These are phyloP conservation scores for Acanthisitta chloris DNA, from an alignment of 2,113 vertebrate genomes.

Conservation along the genomic window DNA sequence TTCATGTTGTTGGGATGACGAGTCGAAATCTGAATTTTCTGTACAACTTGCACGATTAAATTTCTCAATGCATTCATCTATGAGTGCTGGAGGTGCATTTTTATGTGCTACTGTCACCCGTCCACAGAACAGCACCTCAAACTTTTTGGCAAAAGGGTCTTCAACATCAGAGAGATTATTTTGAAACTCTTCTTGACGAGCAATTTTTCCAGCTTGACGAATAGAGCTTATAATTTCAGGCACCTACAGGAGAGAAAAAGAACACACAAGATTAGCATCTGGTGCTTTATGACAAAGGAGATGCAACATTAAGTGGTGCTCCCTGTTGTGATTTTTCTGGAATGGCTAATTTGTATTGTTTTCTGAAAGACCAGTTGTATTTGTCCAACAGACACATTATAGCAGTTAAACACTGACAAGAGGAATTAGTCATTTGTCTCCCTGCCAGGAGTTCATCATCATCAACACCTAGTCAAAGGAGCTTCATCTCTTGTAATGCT, in stretches of 20 bases:
- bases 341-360: background rate
- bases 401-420: background rate
- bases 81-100: conserved; percentile 92
- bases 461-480: background rate
- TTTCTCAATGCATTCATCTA: conserved; percentile 97
- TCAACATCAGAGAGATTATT: conserved; percentile 70
- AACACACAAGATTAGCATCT: background rate
- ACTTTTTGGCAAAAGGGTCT: conserved; percentile 89
- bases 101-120: conserved; percentile 90
- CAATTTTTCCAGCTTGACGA: conserved; percentile 92
- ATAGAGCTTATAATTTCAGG: conserved; percentile 96
- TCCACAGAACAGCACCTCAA: conserved; percentile 96
- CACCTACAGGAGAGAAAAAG: conserved; percentile 69
- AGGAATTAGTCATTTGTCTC: background rate
- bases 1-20: conserved; percentile 12
- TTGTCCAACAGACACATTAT: background rate
- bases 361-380: background rate
- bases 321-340: background rate
- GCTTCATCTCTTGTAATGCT: background rate
- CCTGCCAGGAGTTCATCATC: background rate
- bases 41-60: conserved; percentile 79
- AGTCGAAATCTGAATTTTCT: background rate
- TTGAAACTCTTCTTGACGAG: conserved; percentile 85
- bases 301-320: background rate
- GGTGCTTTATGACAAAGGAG: background rate